Evolutionary conservation across 2,113 vertebrate species (phyloP).

Genomic region (Ramphastos sulfuratus): DNA sequence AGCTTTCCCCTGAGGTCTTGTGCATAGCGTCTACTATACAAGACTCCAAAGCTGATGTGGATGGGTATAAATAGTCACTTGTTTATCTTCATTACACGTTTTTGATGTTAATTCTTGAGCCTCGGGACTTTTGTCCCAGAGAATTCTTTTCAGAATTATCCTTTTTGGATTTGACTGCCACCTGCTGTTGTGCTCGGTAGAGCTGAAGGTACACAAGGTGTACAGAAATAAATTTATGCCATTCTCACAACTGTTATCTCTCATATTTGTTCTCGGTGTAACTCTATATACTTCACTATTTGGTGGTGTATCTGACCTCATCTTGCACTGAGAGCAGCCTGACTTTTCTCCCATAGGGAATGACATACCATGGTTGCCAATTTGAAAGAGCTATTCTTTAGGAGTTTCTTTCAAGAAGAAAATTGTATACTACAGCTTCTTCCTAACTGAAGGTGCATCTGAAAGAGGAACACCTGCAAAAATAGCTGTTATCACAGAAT

Average conservation of each 20-base stretch:
- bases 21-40: background rate
- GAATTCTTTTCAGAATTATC: background rate
- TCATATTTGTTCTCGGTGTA: conserved; percentile 8
- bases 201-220: background rate
- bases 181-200: background rate
- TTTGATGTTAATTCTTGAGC: background rate
- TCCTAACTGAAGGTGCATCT: conserved; percentile 1
- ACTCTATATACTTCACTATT: background rate
- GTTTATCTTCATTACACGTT: background rate
- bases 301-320: background rate
- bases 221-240: background rate
- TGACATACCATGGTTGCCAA: conserved; percentile 9
- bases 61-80: background rate
- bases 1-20: background rate
- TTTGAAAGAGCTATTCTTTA: conserved; percentile 50
- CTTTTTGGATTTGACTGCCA: background rate
- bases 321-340: conserved; percentile 16
- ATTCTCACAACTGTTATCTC: background rate
- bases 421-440: conserved; percentile 8
- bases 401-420: conserved; percentile 53
- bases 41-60: background rate
- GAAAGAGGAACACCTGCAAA: conserved; percentile 18
- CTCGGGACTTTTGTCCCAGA: background rate
- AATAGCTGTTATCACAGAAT: conserved; percentile 46
- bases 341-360: background rate